phyloP scores from a whole-genome alignment of 1,140 invertebrate species.

The Phenacoccus solenopsis region DNA sequence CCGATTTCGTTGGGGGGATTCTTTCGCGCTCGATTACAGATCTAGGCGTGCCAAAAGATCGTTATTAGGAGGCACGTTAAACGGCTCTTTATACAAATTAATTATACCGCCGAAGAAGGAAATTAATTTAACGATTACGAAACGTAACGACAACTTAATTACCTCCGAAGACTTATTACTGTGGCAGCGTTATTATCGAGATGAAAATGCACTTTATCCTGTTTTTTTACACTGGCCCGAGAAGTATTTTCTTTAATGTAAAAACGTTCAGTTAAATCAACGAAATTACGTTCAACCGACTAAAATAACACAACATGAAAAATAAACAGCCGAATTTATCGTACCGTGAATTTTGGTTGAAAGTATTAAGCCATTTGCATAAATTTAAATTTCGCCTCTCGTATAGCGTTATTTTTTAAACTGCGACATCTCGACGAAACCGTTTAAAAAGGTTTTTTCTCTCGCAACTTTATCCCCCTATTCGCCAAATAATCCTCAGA shows the following conservation, averaged over 20 bases:
- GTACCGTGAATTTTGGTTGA: background rate
- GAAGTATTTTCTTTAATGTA: background rate
- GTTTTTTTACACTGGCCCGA: background rate
- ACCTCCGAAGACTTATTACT: background rate
- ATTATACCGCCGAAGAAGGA: background rate
- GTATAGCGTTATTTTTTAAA: background rate
- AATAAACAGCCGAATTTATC: background rate
- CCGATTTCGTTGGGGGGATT: no score
- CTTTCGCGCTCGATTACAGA: no score
- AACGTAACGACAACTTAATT: background rate
- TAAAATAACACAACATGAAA: conserved; percentile 3
- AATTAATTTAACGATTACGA: background rate
- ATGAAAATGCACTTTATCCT: background rate
- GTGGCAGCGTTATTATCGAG: background rate
- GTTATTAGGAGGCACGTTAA: no score
- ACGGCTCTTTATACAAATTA: background rate
- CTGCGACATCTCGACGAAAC: background rate
- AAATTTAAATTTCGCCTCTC: background rate
- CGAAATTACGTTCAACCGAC: background rate
- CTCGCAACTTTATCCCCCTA: no score
- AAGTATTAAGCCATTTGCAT: conserved; percentile 2
- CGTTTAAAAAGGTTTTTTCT: background rate
- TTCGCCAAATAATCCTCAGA: no score
- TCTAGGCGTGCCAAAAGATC: no score
- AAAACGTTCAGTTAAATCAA: conserved; percentile 3